phyloP scores from a whole-genome alignment of 2,797 vertebrate species.

The Fistularia tabacaria region DNA sequence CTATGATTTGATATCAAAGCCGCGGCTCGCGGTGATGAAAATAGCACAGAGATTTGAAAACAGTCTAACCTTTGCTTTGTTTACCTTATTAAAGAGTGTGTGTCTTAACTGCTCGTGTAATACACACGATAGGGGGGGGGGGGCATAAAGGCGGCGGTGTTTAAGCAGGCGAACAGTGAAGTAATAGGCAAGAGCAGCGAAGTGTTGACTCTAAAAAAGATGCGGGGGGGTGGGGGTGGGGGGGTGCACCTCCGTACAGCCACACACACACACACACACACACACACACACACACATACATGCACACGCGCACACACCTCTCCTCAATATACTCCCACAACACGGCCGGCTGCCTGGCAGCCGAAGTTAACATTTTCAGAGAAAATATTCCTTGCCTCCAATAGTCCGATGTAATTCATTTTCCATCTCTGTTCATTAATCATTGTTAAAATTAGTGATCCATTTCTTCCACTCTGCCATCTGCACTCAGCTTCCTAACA shows the following conservation, averaged over 20 bases:
- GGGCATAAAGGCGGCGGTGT: conserved; percentile 84
- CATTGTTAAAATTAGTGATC: conserved; percentile 99
- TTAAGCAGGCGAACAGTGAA: conserved; percentile 89
- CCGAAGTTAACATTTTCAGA: conserved; percentile 99
- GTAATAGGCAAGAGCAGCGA: conserved; percentile 97
- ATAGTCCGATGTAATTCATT: conserved; percentile 99
- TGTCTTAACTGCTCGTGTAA: conserved; percentile 39
- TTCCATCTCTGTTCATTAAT: conserved; percentile 99
- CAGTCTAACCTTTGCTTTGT: conserved; percentile 74
- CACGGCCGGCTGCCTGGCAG: conserved; percentile 82
- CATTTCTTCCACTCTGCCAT: conserved; percentile 99
- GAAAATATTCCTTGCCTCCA: conserved; percentile 98
- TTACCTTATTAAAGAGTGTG: conserved; percentile 75
- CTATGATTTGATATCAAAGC: conserved; percentile 57
- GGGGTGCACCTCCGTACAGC: not conserved
- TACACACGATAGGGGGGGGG: conserved; percentile 42
- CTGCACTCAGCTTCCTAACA: conserved; percentile 99
- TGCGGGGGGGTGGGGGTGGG: conserved; percentile 56
- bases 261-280: conserved; percentile 3
- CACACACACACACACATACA: conserved; percentile 12
- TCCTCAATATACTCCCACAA: conserved; percentile 80
- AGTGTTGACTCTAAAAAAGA: conserved; percentile 99
- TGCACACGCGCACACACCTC: conserved; percentile 38
- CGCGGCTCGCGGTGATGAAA: conserved; percentile 49
- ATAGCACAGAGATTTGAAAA: conserved; percentile 80